Percentiles rank a stretch among this genome's conserved stretches.
These are phyloP conservation scores for Saccopteryx leptura DNA, from an alignment of 2,113 vertebrate species.

Conservation along the genomic window DNA sequence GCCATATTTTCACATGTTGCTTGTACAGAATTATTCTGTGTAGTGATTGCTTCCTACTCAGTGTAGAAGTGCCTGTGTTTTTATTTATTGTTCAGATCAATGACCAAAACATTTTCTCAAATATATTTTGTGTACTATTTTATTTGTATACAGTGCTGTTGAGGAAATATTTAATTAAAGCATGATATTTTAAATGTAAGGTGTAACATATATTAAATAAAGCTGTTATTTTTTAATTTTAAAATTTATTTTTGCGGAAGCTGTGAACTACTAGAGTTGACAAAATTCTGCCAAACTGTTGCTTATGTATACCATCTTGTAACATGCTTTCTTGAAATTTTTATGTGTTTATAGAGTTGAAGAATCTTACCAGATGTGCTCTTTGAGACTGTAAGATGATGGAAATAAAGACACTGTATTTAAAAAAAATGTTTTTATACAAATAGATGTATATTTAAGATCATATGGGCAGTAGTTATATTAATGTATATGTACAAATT, in stretches of 20 bases:
- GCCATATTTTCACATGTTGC: conserved; percentile 84
- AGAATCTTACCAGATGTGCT: conserved; percentile 63
- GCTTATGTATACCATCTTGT: neutral
- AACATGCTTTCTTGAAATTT: conserved; percentile 55
- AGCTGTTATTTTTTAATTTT: conserved; percentile 90
- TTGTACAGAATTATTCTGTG: conserved; percentile 81
- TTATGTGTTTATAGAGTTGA: conserved; percentile 78
- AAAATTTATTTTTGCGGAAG: conserved; percentile 70
- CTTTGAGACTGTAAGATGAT: conserved; percentile 55
- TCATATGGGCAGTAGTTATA: neutral
- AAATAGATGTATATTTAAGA: neutral
- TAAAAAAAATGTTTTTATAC: neutral
- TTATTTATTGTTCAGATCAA: conserved; percentile 92
- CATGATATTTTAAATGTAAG: conserved; percentile 89
- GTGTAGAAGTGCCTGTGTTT: conserved; percentile 90
- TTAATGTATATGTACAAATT: neutral
- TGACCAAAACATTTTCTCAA: conserved; percentile 92
- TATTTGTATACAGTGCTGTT: conserved; percentile 91
- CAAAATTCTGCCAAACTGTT: conserved; percentile 64
- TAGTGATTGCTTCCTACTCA: conserved; percentile 87
- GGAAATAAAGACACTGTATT: conserved; percentile 82
- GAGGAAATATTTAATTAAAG: conserved; percentile 90
- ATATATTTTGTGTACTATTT: conserved; percentile 91
- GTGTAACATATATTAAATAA: conserved; percentile 87
- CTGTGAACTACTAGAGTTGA: conserved; percentile 33